Evolutionary conservation across 2,888 invertebrate genomes (phyloP), one percentile per base, ranked within the genome.

Genomic region (Autographa pulchrina): DNA sequence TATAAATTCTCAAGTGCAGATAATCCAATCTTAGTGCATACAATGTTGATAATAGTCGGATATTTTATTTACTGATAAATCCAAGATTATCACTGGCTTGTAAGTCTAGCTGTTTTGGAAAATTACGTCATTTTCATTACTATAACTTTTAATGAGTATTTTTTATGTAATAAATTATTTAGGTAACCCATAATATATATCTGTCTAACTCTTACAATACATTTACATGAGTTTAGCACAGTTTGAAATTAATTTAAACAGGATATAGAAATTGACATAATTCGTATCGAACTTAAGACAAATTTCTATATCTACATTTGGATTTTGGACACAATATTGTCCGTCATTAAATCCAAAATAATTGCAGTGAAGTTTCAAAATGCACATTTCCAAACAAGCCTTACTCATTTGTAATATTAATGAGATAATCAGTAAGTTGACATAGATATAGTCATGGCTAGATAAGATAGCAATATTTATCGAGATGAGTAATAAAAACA

Each of bases 401-500:
- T 66, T 56, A 63, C 54, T 18, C 43, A 14, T 32, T 43, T 41
- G 62, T 66, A 54, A 58, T 56, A 59, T 58, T 60, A 64, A 38
- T 56, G 52, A 59, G 52, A 64, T 61, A 64, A 65, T 78, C 73
- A 65, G 66, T 61, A 52, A 60, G 65, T 58, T 68, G n/a, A 41
- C 69, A 72, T 58, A 75, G 61, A 67, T 72, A 76, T 68, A 77
- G 52, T 81, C 83, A 76, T 75, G 52, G n/a, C 59, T 0, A 7
- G 90, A 90, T 90, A 89, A 90, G 89, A 87, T 86, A 85, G 68
- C 61, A 41, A 69, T 87, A 84, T 86, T 87, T 83, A 75, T 83
- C 43, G 82, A 87, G 86, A 88, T 84, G 82, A 81, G 68, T 85
- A 83, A 85, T 83, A 81, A 87, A 84, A 86, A 86, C 75, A 87